Evolutionary conservation across 2,888 invertebrate genomes (phyloP).

Genomic region (Invenusta paracnida): DNA sequence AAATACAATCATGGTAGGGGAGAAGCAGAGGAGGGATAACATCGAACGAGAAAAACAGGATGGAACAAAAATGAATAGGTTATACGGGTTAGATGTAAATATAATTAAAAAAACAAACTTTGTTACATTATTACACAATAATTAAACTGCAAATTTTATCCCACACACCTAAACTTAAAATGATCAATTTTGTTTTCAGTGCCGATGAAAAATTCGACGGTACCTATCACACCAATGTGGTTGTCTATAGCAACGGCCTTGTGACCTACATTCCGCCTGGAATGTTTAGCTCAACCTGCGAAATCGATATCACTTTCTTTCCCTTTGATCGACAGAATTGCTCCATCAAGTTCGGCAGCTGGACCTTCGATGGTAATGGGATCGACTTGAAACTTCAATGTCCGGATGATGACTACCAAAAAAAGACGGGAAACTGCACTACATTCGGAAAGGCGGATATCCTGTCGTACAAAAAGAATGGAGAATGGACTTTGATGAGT

Average conservation of each 20-base stretch:
- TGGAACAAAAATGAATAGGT: too few relatives aligned
- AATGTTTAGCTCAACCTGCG: slow-evolving; percentile 47
- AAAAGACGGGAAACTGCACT: background rate
- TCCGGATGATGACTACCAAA: background rate
- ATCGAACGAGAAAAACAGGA: too few relatives aligned
- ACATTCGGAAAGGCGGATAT: background rate
- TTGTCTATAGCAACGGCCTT: slow-evolving; percentile 44
- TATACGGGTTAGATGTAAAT: too few relatives aligned
- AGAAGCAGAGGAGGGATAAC: too few relatives aligned
- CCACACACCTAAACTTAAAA: too few relatives aligned
- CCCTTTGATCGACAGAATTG: slow-evolving; percentile 48
- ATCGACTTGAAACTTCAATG: slow-evolving; percentile 39
- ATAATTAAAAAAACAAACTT: too few relatives aligned
- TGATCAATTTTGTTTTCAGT: too few relatives aligned
- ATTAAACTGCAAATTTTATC: too few relatives aligned
- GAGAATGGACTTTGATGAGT: background rate
- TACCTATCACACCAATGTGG: slow-evolving; percentile 40
- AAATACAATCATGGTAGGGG: too few relatives aligned
- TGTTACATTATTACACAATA: too few relatives aligned
- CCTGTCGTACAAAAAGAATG: background rate
- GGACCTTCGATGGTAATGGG: slow-evolving; percentile 46
- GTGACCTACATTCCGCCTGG: slow-evolving; percentile 47
- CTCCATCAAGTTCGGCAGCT: slow-evolving; percentile 47
- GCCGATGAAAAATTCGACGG: slow-evolving; percentile 45
- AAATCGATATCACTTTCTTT: slow-evolving; percentile 47